These are phyloP conservation scores for Craniophora ligustri DNA, from an alignment of 2,888 invertebrate genomes.

Conservation along the genomic window DNA sequence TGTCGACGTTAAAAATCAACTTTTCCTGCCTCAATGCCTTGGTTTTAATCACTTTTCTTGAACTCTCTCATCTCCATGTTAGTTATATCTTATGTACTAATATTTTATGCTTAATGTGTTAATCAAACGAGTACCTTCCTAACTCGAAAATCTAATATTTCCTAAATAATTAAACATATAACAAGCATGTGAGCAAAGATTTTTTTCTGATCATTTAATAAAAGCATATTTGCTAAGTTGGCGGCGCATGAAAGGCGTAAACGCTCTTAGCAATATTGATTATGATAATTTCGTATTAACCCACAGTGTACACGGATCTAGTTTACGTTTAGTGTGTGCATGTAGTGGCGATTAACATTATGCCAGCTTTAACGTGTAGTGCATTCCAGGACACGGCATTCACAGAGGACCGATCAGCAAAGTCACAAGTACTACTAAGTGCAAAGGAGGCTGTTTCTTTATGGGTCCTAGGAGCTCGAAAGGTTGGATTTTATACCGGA, in stretches of 20 bases:
- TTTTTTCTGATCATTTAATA: background rate
- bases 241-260: background rate
- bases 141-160: background rate
- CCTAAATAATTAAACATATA: background rate
- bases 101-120: background rate
- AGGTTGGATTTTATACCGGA: conserved; percentile 90
- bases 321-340: conserved; percentile 73
- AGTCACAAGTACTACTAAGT: conserved; percentile 95
- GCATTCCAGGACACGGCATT: conserved; percentile 92
- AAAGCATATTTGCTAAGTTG: background rate
- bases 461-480: conserved; percentile 97
- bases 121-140: background rate
- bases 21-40: no score
- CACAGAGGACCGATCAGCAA: conserved; percentile 90
- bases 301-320: conserved; percentile 60
- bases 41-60: no score
- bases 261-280: conserved; percentile 24
- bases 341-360: conserved; percentile 84
- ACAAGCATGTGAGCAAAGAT: background rate
- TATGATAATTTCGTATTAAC: conserved; percentile 54
- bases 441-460: conserved; percentile 98
- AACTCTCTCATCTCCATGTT: no score
- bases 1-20: no score
- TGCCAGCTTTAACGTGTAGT: conserved; percentile 85
- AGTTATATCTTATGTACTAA: background rate